phyloP scores from a whole-genome alignment of 2,888 invertebrate genomes.

The Clostera curtula region DNA sequence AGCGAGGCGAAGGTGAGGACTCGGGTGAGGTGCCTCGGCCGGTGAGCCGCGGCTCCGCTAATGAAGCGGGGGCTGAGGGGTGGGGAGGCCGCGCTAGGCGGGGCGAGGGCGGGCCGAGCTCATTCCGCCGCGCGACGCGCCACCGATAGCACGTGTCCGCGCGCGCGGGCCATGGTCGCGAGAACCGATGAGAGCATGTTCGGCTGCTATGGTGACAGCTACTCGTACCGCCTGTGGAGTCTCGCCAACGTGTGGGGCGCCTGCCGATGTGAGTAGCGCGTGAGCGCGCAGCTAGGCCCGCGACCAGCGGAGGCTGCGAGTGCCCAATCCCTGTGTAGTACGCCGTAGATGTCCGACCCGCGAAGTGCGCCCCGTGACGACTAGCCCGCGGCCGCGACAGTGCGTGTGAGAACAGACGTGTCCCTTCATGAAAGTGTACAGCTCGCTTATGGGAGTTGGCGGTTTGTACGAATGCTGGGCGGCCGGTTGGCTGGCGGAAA shows the following conservation, averaged over 20 bases:
- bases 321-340: conserved; percentile 44
- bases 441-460: conserved; percentile 70
- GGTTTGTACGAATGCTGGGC: conserved; percentile 68
- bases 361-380: conserved; percentile 35
- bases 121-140: conserved; percentile 72
- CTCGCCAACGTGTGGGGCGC: conserved; percentile 85
- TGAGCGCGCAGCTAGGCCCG: too few species aligned
- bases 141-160: conserved; percentile 55
- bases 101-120: conserved; percentile 45
- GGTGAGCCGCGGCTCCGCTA: too few species aligned
- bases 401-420: conserved; percentile 52
- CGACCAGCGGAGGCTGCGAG: conserved; percentile 49
- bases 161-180: conserved; percentile 86
- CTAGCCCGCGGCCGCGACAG: conserved; percentile 31
- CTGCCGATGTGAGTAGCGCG: conserved; percentile 81
- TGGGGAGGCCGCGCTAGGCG: conserved; percentile 34
- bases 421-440: conserved; percentile 68
- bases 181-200: conserved; percentile 86
- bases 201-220: conserved; percentile 83
- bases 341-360: conserved; percentile 39
- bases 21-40: too few species aligned
- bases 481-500: conserved; percentile 69
- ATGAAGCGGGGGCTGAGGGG: too few species aligned
- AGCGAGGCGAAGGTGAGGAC: too few species aligned
- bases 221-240: conserved; percentile 85